Base-by-base conservation (phyloP, 2,888 invertebrate species). In the Ypsolopha sequella region DNA sequence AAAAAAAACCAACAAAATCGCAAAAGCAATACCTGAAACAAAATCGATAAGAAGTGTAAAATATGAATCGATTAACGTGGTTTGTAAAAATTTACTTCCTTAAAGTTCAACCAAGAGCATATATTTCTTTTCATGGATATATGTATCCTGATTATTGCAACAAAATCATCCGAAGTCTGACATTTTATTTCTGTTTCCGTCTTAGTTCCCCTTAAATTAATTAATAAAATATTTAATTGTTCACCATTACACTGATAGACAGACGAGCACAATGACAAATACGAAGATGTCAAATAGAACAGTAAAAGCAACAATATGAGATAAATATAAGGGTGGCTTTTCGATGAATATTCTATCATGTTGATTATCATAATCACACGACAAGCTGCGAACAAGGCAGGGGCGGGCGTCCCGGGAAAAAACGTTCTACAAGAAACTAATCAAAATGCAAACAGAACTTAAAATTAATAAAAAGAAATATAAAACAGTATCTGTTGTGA, bases 301-400 rank as follows among this genome's bases (percentile, higher is more conserved):
- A 58, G 58, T 60, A 57, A 63, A 60, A 57, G 61, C 55, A 60
- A 65, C 63, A 63, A 62, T 55, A 58, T 60, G 56, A 62, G 63
- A 66, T 33, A 51, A 46, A 65, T 65, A 61, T 66, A 64, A 67
- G 75, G 77, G 76, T 75, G 65, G 66, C 13, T 49, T 41, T 39
- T 6, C 66, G 63, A 73, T 76, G 76, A 76, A 79, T 79, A 77
- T 77, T 76, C 64, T 71, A 77, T 75, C 50, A 57, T 52, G 59
- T 54, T 54, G 59, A 81, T 81, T 80, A 73, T 56, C 79, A 80
- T 80, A 80, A 75, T 76, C 68, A 66, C 64, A 55, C 55, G 61
- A 66, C 55, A 58, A 53, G 57, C 61, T 79, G 80, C 65, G 80
- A 80, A 80, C 79, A 73, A 69, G 70, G 48, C 57, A 55, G 59